phyloP scores from a whole-genome alignment of 2,888 invertebrate genomes.

The Andrena hattorfiana region DNA sequence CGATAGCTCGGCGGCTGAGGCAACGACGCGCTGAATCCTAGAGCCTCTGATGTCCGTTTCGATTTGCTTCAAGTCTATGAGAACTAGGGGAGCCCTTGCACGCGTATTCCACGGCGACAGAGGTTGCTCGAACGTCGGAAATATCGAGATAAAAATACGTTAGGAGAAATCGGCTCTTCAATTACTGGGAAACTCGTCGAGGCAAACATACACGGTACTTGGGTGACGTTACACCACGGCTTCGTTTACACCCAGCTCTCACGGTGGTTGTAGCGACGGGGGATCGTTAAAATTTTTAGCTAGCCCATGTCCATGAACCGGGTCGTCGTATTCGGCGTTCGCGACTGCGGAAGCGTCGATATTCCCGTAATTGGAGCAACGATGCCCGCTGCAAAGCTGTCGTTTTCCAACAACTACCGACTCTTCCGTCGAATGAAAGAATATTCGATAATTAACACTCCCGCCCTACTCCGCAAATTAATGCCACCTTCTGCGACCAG shows the following conservation, averaged over 20 bases:
- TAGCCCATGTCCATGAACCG: neutral
- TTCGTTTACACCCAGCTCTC: conserved; percentile 19
- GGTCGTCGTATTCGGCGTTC: neutral
- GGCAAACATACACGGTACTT: neutral
- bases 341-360: conserved; percentile 4
- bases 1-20: conserved; percentile 65
- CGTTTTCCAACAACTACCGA: neutral
- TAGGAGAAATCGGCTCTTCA: conserved; percentile 7
- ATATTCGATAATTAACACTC: neutral
- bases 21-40: conserved; percentile 39
- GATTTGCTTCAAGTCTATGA: neutral
- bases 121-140: neutral
- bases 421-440: neutral
- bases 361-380: conserved; percentile 37
- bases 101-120: neutral
- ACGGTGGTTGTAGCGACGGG: neutral
- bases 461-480: too few species aligned
- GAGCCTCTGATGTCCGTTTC: conserved; percentile 6
- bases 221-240: neutral
- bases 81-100: neutral
- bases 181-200: conserved; percentile 11
- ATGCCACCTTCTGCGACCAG: too few species aligned
- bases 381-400: neutral
- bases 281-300: conserved; percentile 52
- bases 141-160: neutral